Base-by-base conservation (phyloP, 2,888 invertebrate species). In the Lasioglossum lativentre region DNA sequence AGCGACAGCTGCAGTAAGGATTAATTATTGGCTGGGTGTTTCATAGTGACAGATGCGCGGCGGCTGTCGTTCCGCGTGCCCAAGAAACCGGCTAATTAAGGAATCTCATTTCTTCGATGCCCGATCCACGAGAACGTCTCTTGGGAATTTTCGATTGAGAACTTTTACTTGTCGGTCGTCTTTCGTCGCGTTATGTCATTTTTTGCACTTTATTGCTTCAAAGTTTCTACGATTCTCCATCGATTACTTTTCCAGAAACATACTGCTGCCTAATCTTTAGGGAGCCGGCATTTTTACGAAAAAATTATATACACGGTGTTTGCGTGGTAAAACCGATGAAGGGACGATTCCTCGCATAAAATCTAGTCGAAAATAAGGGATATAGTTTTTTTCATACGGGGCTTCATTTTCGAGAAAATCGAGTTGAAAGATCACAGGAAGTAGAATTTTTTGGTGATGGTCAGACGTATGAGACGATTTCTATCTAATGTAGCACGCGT, bases 11-110 rank as follows among this genome's bases (percentile, higher is more conserved):
- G 47, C 23, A 34, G n/a, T 70, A 66, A 19, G 34, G 66, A 66
- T 66, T 66, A 66, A 66, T 66, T 66, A 66, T 66, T 66, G 34
- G 66, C 30, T 34, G 27, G 19, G 19, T 66, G 16, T 66, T 66
- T 34, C 66, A 34, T 34, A 66, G 66, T 66, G 66, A 34, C 66
- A 66, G 66, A 66, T 66, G 66, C 19, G 19, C 19, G 34, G 19
- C 34, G 59, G 66, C 34, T 66, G 66, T 30, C 63, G 16, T 34
- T 66, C 30, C 27, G 23, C 34, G 66, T 66, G 34, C 8, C 19
- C 59, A 63, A 63, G 59, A 63, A 63, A 27, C 27, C 34, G 34
- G 16, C 8, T 66, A 66, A 66, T 30, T 66, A 66, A 66, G 66
- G 14, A 66, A 34, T 0, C 16, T 34, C 34, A 8, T 30, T 34